phyloP scores from a whole-genome alignment of 2,888 invertebrate species.

The Allacma fusca region DNA sequence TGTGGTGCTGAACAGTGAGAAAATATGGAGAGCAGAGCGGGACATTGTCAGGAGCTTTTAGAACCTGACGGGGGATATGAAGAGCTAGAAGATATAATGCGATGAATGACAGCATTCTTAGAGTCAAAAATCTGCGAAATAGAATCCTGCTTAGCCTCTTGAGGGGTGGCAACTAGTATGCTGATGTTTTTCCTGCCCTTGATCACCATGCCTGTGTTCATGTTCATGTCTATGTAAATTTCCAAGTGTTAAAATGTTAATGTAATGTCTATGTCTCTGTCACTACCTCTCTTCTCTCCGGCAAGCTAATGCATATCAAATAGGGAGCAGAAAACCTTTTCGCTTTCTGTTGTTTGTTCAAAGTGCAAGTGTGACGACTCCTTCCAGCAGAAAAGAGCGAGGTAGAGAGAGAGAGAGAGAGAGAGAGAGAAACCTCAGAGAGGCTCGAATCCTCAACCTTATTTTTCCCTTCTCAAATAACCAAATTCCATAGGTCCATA shows the following conservation, averaged over 20 bases:
- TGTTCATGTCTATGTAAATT: slow-evolving; percentile 37
- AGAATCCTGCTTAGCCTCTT: slow-evolving; percentile 17
- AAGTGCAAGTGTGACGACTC: background rate
- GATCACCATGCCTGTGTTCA: slow-evolving; percentile 29
- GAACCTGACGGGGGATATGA: slow-evolving; percentile 5
- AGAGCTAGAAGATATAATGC: slow-evolving; percentile 3
- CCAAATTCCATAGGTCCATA: background rate
- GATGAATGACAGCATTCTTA: slow-evolving; percentile 31
- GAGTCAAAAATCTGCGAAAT: slow-evolving; percentile 29
- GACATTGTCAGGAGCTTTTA: slow-evolving; percentile 16
- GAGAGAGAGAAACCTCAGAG: background rate
- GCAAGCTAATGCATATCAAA: slow-evolving; percentile 25
- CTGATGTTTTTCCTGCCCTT: slow-evolving; percentile 22
- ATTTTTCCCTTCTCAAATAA: slow-evolving; percentile 12
- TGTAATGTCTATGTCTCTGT: slow-evolving; percentile 40
- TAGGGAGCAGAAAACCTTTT: slow-evolving; percentile 19
- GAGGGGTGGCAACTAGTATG: slow-evolving; percentile 36
- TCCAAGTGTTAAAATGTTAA: slow-evolving; percentile 41
- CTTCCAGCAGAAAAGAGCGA: background rate
- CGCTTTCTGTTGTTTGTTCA: background rate
- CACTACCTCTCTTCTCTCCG: slow-evolving; percentile 32
- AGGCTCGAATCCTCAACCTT: background rate
- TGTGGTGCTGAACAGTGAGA: background rate
- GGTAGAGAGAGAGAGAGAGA: background rate
- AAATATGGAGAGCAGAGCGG: slow-evolving; percentile 13